Evolutionary conservation across 2,888 invertebrate species (phyloP), one percentile per base, ranked within the genome.

Genomic region (Idaea biselata): DNA sequence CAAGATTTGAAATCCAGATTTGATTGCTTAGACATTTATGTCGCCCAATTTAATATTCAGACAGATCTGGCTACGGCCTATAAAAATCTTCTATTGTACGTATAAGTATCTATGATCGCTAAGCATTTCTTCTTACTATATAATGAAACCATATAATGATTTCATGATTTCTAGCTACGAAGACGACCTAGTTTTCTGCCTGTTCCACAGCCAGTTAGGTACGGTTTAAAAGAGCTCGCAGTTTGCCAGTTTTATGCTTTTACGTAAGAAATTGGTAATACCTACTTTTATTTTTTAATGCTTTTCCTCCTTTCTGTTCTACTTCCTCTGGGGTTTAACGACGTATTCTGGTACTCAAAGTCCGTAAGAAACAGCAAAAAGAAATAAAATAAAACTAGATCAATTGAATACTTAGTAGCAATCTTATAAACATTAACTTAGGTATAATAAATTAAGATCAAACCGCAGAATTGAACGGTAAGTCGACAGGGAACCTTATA

Each of bases 221-320:
- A 25, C 25, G 25, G 1, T 25, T 25, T 25, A 25, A 25, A 25
- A 25, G 5, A 25, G 25, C 5, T 25, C 25, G 1, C 33, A 33
- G 7, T 33, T 11, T 1, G 33, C 3, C 44, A 44, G 44, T 44
- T 14, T 44, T 44, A 3, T 2, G 11, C 3, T 44, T 44, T 44
- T 44, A 44, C 14, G 14, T 44, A 14, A 14, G 14, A 14, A 44
- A 14, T 14, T 44, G 44, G 44, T 8, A 44, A 44, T 44, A 44
- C 44, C 14, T 44, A 44, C 14, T 3, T 44, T 44, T 44, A 25
- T 25, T 44, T 33, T 44, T 44, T 2, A 44, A 44, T 44, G 8
- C 44, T 44, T 44, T 44, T 44, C 44, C 44, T 44, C 44, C 44
- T 44, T 44, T 44, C 44, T 44, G 44, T 44, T 44, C 44, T 44